These are phyloP conservation scores for Remorina albescens DNA, from an alignment of 2,797 vertebrate species.

Conservation along the genomic window DNA sequence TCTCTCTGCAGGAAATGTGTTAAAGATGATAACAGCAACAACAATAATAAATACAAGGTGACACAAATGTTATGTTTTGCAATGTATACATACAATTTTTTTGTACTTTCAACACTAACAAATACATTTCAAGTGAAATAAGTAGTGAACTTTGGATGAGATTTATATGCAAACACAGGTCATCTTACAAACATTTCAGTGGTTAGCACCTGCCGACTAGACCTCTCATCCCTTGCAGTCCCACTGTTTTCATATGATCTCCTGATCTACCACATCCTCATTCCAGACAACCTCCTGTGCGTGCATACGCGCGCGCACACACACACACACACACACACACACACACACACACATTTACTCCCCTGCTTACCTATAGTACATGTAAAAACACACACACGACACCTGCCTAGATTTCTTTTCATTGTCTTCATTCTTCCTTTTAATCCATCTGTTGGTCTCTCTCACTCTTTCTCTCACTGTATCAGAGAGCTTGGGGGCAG, in stretches of 20 bases:
- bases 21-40: background rate
- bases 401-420: slow-evolving; percentile 6
- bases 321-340: background rate
- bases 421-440: slow-evolving; percentile 25
- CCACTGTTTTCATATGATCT: slow-evolving; percentile 33
- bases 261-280: slow-evolving; percentile 29
- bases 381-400: too few relatives aligned
- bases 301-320: background rate
- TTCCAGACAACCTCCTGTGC: background rate
- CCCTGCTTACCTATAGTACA: too few relatives aligned
- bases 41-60: background rate
- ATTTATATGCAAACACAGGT: background rate
- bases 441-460: slow-evolving; percentile 36
- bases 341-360: background rate
- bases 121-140: too few relatives aligned
- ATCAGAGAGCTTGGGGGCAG: slow-evolving; percentile 51
- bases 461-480: slow-evolving; percentile 17
- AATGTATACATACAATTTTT: background rate
- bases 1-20: too few relatives aligned
- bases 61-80: background rate
- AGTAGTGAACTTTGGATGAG: too few relatives aligned
- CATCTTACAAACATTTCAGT: background rate
- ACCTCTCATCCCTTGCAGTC: background rate
- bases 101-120: background rate
- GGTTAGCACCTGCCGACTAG: slow-evolving; percentile 4